Conservation (phyloP, 2,888 invertebrate species). For the Eristalis arbustorum region DNA sequence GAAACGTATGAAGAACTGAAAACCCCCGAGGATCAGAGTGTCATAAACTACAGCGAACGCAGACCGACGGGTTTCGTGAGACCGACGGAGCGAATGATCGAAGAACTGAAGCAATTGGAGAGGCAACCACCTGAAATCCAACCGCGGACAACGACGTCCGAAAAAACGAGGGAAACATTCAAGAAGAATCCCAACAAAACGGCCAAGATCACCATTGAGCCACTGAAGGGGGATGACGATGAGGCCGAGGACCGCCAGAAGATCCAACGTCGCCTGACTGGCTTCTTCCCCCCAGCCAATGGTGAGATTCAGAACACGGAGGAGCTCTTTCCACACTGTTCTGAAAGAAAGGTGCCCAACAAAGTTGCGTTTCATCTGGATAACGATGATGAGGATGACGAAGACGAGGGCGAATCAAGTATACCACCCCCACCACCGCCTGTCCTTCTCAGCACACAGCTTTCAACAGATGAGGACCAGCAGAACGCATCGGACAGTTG, state of each 20-base stretch:
- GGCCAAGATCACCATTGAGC: slow-evolving; percentile 3
- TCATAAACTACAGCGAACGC: slow-evolving; percentile 18
- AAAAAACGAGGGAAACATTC: slow-evolving; percentile 28
- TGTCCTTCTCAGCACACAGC: slow-evolving; percentile 73
- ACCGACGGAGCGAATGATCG: slow-evolving; percentile 34
- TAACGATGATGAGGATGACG: slow-evolving; percentile 18
- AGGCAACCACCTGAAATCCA: slow-evolving; percentile 21
- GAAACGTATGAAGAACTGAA: slow-evolving; percentile 50
- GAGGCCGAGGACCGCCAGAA: slow-evolving; percentile 15
- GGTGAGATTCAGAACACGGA: slow-evolving; percentile 76
- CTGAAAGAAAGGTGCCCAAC: not conserved
- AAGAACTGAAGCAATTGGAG: slow-evolving; percentile 18
- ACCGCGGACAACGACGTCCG: slow-evolving; percentile 47
- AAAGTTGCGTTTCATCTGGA: slow-evolving; percentile 30
- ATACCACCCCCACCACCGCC: slow-evolving; percentile 57
- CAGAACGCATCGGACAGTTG: slow-evolving; percentile 78
- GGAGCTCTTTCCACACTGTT: slow-evolving; percentile 51
- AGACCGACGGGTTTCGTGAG: slow-evolving; percentile 74
- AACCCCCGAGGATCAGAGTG: slow-evolving; percentile 39
- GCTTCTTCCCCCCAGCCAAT: slow-evolving; percentile 71
- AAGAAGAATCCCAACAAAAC: slow-evolving; percentile 37
- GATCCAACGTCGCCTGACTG: slow-evolving; percentile 56
- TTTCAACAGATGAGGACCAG: slow-evolving; percentile 72
- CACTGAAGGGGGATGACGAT: slow-evolving; percentile 21
- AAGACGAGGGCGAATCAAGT: slow-evolving; percentile 26